phyloP scores from a whole-genome alignment of 2,113 vertebrate genomes.

The Cynopterus brachyotis region DNA sequence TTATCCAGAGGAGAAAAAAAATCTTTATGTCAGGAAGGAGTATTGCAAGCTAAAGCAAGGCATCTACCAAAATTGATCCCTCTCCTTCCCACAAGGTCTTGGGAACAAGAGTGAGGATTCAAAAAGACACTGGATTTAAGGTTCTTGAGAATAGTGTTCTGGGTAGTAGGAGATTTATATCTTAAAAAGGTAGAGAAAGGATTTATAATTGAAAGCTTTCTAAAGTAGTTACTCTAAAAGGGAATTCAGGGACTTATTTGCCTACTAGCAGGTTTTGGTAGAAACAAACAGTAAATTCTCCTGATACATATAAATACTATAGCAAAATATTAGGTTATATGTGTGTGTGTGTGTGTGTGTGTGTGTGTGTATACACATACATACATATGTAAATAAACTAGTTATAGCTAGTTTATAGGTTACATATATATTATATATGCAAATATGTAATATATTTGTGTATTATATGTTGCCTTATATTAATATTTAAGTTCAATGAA shows the following conservation, averaged over 20 bases:
- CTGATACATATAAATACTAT: not conserved
- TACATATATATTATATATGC: not conserved
- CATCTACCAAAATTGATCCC: not conserved
- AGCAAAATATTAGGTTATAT: not conserved
- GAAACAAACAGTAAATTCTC: not conserved
- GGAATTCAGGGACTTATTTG: not conserved
- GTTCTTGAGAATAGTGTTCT: not conserved
- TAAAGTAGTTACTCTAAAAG: not conserved
- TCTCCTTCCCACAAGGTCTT: not conserved
- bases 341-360: too few species aligned
- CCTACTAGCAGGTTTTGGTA: not conserved
- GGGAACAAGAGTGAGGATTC: not conserved
- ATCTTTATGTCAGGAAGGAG: not conserved
- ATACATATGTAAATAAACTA: too few species aligned
- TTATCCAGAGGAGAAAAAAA: not conserved
- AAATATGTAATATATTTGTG: not conserved
- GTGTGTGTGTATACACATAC: too few species aligned
- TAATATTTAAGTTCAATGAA: not conserved
- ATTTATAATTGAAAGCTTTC: not conserved
- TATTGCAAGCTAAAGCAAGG: not conserved
- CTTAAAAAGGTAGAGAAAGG: not conserved
- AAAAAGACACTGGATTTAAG: not conserved
- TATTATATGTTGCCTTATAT: not conserved
- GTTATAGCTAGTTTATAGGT: not conserved
- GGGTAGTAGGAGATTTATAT: not conserved